These are phyloP conservation scores for Varanus komodoensis DNA, from an alignment of 2,113 vertebrate genomes.

Conservation along the genomic window DNA sequence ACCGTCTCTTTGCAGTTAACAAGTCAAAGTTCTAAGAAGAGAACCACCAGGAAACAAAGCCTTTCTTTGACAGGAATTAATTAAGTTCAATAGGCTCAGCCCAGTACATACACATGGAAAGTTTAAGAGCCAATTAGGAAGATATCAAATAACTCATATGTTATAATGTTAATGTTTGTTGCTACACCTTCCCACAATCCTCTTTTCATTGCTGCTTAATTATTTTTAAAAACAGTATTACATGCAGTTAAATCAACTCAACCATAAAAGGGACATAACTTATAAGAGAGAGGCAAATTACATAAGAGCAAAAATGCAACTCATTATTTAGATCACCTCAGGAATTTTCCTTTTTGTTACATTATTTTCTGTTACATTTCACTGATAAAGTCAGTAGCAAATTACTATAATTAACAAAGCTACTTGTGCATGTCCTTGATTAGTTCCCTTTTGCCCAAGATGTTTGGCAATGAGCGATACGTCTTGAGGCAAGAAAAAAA, in stretches of 20 bases:
- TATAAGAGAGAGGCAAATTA: constrained; percentile 64
- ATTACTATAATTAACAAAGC: constrained; percentile 77
- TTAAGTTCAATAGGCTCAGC: background rate
- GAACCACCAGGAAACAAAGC: background rate
- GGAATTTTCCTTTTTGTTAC: constrained; percentile 58
- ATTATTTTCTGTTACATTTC: constrained; percentile 75
- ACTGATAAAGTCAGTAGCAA: constrained; percentile 76
- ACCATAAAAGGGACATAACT: constrained; percentile 41
- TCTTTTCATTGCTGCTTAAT: constrained; percentile 24
- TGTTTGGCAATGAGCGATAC: background rate
- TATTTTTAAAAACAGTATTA: constrained; percentile 29
- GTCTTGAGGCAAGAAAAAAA: constrained; percentile 26
- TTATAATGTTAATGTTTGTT: constrained; percentile 56
- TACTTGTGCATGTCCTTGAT: constrained; percentile 69
- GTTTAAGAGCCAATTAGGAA: constrained; percentile 47
- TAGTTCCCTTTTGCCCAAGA: constrained; percentile 56
- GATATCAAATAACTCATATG: background rate
- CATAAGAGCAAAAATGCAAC: constrained; percentile 51
- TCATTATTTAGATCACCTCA: constrained; percentile 65
- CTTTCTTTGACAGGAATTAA: constrained; percentile 32
- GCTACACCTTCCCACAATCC: constrained; percentile 20
- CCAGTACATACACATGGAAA: constrained; percentile 33
- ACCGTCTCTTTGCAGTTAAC: constrained; percentile 31
- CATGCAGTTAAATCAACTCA: constrained; percentile 50
- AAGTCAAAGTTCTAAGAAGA: constrained; percentile 30